Evolutionary conservation across 2,113 vertebrate genomes (phyloP), one percentile per base, ranked within the genome.

Genomic region (Helogale parvula): DNA sequence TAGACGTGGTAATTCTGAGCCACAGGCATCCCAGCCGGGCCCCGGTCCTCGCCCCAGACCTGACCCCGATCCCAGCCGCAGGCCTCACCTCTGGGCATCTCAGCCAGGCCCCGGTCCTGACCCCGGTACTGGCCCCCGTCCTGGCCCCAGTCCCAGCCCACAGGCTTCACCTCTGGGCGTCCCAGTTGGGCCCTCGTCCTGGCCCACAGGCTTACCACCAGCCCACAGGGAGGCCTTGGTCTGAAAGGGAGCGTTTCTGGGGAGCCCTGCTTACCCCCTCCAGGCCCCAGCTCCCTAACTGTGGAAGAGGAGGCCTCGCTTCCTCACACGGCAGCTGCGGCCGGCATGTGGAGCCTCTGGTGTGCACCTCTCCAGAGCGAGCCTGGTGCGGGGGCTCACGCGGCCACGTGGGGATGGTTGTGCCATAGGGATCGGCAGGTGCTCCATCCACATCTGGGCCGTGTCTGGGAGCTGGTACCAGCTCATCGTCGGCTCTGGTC

Each of bases 341-440:
- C 68, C 4, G 13, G 52, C 1, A 0, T 0, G 15, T 15, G 25
- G 54, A 25, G 31, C 21, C 16, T 38, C 6, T 11, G 0, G 47
- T 12, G 0, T 11, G 10, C 2, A 0, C 23, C 35, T 1, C 16
- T 16, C 21, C 3, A 2, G 1, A 2, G 38, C 1, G 9, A 35
- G 29, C 2, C 0, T 29, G 1, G 13, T 1, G 0, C 2, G 1
- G 14, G 38, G 38, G 45, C 38, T 60, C 41, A 4, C 6, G 0
- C 31, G 15, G 74, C 88, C 57, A 0, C 7, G 3, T 16, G 38
- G 25, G 33, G 12, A 1, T 16, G 3, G 31, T 13, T 11, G 7
- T n/a, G 50, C 60, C 25, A 1, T 0, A 0, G 71, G 27, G 17
- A 2, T 3, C 0, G 0, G 17, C 17, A 33, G 1, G 6, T 2